Evolutionary conservation across 2,797 vertebrate species (phyloP).

Genomic region (Natrix natrix): DNA sequence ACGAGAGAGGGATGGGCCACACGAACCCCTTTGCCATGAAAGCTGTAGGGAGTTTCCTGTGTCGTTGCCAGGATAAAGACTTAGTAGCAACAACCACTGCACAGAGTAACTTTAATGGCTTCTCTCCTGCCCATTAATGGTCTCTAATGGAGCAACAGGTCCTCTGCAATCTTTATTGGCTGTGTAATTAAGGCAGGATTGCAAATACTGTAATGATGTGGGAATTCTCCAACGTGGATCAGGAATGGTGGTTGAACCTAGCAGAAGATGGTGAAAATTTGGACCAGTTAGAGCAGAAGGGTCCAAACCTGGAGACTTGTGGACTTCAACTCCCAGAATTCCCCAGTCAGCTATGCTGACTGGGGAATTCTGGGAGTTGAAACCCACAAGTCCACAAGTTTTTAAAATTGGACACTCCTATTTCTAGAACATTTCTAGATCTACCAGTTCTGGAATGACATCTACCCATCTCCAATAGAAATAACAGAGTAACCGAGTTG

Average conservation of each 20-base stretch:
- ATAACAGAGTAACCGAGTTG: too few relatives aligned
- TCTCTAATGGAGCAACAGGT: background rate
- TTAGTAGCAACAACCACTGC: background rate
- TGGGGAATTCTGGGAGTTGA: too few relatives aligned
- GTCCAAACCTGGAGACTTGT: background rate
- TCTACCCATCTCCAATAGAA: background rate
- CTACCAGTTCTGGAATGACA: background rate
- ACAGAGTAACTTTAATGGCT: background rate
- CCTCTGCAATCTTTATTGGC: background rate
- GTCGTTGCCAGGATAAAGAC: background rate
- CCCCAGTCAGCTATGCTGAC: background rate
- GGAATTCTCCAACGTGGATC: background rate
- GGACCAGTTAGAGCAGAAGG: background rate
- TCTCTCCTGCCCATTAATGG: background rate
- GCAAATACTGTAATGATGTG: background rate
- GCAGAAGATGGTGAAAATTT: background rate
- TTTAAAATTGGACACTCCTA: background rate
- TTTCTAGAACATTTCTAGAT: background rate
- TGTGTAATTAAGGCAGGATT: background rate
- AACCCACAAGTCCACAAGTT: background rate
- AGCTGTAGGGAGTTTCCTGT: background rate
- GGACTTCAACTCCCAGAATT: background rate
- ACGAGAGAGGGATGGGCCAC: conserved; percentile 41
- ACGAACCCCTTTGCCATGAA: background rate
- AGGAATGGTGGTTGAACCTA: background rate